These are phyloP conservation scores for Helogale parvula DNA, from an alignment of 2,113 vertebrate species.

Conservation along the genomic window DNA sequence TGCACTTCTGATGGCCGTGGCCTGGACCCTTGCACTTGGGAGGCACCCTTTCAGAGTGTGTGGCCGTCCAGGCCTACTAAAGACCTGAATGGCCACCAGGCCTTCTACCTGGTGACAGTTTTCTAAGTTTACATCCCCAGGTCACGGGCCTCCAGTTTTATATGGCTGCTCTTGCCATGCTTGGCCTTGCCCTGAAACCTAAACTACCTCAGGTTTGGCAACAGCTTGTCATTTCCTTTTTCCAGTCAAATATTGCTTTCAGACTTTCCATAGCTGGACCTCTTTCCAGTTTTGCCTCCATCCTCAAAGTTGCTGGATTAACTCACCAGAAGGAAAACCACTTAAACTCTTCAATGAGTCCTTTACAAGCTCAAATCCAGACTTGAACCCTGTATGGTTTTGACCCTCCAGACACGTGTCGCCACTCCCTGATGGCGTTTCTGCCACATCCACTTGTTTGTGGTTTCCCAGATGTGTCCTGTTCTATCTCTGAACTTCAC, in stretches of 20 bases:
- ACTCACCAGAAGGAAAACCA: background rate
- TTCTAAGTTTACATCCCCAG: background rate
- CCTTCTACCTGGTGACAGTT: background rate
- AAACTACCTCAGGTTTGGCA: background rate
- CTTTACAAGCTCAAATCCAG: background rate
- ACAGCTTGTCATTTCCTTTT: background rate
- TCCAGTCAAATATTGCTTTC: fast-evolving
- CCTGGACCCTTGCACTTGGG: background rate
- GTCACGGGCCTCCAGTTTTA: background rate
- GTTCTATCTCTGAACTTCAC: background rate
- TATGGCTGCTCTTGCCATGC: background rate
- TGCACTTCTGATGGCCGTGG: too few relatives aligned
- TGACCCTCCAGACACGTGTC: too few relatives aligned
- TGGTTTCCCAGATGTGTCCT: fast-evolving
- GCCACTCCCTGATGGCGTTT: background rate
- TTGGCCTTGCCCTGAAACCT: background rate
- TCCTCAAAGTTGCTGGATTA: background rate
- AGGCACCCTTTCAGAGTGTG: background rate
- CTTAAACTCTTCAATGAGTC: background rate
- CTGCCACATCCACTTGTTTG: fast-evolving
- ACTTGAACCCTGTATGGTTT: too few relatives aligned
- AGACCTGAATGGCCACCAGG: background rate
- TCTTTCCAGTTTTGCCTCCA: background rate
- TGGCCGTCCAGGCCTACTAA: background rate
- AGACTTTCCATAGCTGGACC: background rate